These are phyloP conservation scores for Ormia ochracea DNA, from an alignment of 2,888 invertebrate genomes.

Conservation along the genomic window DNA sequence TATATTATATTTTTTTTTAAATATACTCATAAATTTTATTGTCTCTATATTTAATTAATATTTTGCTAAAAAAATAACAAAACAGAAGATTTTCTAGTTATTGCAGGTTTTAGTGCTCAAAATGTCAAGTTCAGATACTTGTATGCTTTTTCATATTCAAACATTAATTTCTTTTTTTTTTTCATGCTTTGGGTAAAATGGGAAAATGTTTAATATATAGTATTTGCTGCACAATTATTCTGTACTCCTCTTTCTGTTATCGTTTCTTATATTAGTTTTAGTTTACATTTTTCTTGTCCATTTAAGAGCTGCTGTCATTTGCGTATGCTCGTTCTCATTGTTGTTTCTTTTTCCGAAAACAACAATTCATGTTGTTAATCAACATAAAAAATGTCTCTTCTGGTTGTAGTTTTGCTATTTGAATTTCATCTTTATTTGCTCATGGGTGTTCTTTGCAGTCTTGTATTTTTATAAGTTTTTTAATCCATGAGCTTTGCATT, in stretches of 20 bases:
- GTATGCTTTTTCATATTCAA: not conserved
- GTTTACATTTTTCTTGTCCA: not conserved
- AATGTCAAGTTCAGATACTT: too few species aligned
- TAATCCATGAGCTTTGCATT: too few species aligned
- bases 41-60: too few species aligned
- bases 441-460: not conserved
- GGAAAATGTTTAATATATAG: constrained; percentile 28
- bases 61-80: too few species aligned
- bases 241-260: not conserved
- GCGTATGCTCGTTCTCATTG: too few species aligned
- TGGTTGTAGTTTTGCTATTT: not conserved
- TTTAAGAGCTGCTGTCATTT: too few species aligned
- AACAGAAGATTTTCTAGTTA: too few species aligned
- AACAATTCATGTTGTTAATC: constrained; percentile 50
- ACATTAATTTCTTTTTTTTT: not conserved
- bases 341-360: constrained; percentile 13
- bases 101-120: too few species aligned
- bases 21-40: too few species aligned
- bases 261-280: not conserved
- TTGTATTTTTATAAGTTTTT: constrained; percentile 24
- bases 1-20: too few species aligned
- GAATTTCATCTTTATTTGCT: not conserved
- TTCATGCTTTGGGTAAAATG: not conserved
- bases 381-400: constrained; percentile 46
- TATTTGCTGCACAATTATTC: too few species aligned